Evolutionary conservation across 2,113 vertebrate species (phyloP), one percentile per base, ranked within the genome.

Genomic region (Xenopus borealis): DNA sequence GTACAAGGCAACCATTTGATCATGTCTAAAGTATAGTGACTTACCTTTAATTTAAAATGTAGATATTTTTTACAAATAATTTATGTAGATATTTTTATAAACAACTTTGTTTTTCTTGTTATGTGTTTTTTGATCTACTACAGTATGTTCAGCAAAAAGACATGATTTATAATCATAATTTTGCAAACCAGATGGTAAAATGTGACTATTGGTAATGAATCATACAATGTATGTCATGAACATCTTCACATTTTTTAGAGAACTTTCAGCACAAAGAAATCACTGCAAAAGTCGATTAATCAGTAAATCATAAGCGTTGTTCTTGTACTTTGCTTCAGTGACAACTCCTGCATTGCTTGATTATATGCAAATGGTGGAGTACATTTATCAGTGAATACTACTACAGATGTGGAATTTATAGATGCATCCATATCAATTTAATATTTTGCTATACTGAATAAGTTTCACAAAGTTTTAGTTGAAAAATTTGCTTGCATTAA

Each of bases 401-500:
- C 13, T 17, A 52, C 20, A 80, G 33, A 69, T 20, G 80, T 69
- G 18, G 6, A 9, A 58, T 75, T 64, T 13, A 10, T 16, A 72
- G 78, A 75, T 72, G 2, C 33, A 66, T 57, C 67, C 70, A 80
- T 80, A 72, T 81, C 81, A 78, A 77, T 78, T 53, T 6, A 45
- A 78, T 66, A 80, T 69, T 65, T 30, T 40, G 33, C 33, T 40
- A 40, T 40, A 40, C 33, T 40, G 33, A 40, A 40, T 40, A 9
- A 2, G 7, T 40, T 40, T 86, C 81, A 85, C 83, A 83, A 82
- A 82, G 84, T 62, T 27, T 80, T 75, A 83, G 55, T 85, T 83
- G 82, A 84, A 83, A 84, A 88, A 83, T 78, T 86, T 87, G 52
- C 70, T 17, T 80, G 80, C 71, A 84, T 82, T 84, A 68, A 69